These are phyloP conservation scores for Scaptomyza cyrtandrae DNA, from an alignment of 2,888 invertebrate genomes.

Conservation along the genomic window DNA sequence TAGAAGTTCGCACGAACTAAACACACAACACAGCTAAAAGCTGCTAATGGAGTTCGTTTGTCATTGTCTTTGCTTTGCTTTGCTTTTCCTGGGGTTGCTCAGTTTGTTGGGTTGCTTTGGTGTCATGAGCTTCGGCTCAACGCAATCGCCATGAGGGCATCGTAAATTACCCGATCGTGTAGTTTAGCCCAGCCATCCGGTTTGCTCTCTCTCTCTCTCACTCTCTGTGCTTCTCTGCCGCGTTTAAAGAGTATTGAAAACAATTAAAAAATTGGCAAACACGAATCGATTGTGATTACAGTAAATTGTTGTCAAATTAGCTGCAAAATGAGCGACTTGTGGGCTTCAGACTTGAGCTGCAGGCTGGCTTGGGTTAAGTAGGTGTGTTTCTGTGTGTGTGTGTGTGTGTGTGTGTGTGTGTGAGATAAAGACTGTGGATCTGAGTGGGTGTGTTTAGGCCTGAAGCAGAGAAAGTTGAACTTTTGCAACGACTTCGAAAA, in stretches of 20 bases:
- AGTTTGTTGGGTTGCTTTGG: slow-evolving; percentile 35
- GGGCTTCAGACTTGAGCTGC: slow-evolving; percentile 21
- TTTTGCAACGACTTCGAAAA: slow-evolving; percentile 23
- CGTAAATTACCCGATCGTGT: slow-evolving; percentile 82
- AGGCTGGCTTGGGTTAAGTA: slow-evolving; percentile 5
- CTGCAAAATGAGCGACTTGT: slow-evolving; percentile 75
- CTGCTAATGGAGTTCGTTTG: slow-evolving; percentile 79
- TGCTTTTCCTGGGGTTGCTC: slow-evolving; percentile 17
- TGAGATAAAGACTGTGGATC: slow-evolving; percentile 37
- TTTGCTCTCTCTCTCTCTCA: neutral
- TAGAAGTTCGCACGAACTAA: slow-evolving; percentile 81
- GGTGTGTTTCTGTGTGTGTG: slow-evolving; percentile 14
- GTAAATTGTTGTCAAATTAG: slow-evolving; percentile 82
- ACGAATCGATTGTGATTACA: slow-evolving; percentile 83
- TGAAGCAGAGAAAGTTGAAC: slow-evolving; percentile 65
- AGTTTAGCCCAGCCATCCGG: slow-evolving; percentile 45
- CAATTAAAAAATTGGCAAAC: slow-evolving; percentile 84
- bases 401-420: slow-evolving; percentile 23
- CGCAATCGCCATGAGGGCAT: slow-evolving; percentile 78
- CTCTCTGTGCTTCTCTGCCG: slow-evolving; percentile 23
- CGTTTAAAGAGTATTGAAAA: slow-evolving; percentile 80
- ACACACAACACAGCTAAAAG: slow-evolving; percentile 48
- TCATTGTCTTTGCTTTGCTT: slow-evolving; percentile 33
- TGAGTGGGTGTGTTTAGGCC: slow-evolving; percentile 33
- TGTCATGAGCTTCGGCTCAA: slow-evolving; percentile 63